phyloP scores from a whole-genome alignment of 2,113 vertebrate species.

The Eubucco bourcierii region DNA sequence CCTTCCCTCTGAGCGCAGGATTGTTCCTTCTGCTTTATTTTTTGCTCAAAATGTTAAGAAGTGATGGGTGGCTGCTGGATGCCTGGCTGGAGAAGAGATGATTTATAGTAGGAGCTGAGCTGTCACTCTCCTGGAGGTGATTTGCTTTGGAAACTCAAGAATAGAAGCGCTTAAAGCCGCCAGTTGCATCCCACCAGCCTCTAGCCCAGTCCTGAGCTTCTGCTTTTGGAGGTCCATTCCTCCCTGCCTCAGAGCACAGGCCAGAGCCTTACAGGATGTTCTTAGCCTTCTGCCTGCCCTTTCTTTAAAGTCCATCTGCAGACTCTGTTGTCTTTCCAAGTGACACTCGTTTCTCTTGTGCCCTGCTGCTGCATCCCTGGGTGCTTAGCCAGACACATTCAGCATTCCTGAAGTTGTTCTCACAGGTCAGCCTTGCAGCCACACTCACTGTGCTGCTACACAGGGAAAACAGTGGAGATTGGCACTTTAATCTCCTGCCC shows the following conservation, averaged over 20 bases:
- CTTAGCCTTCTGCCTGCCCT: neutral
- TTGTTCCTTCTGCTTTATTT: conserved; percentile 28
- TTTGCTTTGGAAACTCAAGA: neutral
- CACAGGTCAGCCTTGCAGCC: conserved; percentile 30
- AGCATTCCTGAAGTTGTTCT: conserved; percentile 40
- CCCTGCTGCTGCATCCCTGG: neutral
- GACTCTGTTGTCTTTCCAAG: conserved; percentile 3
- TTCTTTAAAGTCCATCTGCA: neutral
- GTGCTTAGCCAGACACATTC: conserved; percentile 43
- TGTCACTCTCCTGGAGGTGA: neutral
- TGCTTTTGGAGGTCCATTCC: neutral
- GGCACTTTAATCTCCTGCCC: conserved; percentile 56
- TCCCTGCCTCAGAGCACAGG: neutral
- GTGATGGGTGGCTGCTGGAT: neutral
- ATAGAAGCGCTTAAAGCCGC: neutral
- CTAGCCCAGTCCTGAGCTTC: neutral
- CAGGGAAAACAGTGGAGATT: conserved; percentile 4
- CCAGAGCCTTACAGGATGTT: neutral
- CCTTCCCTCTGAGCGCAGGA: neutral
- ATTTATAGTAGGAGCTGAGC: conserved; percentile 15
- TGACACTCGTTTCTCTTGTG: neutral
- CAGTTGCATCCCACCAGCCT: fast-evolving
- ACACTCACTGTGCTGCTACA: neutral
- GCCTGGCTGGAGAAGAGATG: neutral
- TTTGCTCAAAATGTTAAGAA: neutral